Evolutionary conservation across 2,797 vertebrate species (phyloP).

Genomic region (Pteropus rufus): DNA sequence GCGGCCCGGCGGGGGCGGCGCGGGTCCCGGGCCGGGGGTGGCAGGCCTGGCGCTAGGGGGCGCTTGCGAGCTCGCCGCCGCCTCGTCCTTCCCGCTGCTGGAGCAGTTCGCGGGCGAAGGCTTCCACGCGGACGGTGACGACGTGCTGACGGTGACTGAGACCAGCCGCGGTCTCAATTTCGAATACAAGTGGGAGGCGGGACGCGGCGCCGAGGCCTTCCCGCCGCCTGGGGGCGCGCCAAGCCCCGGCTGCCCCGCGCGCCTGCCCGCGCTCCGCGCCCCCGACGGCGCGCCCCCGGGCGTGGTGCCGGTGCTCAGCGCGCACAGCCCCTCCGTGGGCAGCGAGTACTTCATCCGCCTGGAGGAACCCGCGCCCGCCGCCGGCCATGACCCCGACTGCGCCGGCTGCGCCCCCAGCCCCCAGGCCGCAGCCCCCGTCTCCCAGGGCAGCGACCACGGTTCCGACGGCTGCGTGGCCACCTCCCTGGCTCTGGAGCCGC

Average conservation of each 20-base stretch:
- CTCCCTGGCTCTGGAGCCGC: constrained; percentile 93
- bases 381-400: constrained; percentile 88
- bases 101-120: constrained; percentile 88
- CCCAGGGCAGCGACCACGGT: constrained; percentile 73
- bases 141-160: constrained; percentile 95
- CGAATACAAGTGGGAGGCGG: constrained; percentile 97
- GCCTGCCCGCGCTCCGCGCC: constrained; percentile 90
- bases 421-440: constrained; percentile 75
- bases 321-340: constrained; percentile 91
- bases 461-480: constrained; percentile 87
- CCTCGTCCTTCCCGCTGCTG: constrained; percentile 91
- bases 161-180: constrained; percentile 97
- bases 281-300: constrained; percentile 85
- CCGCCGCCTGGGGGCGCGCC: constrained; percentile 79
- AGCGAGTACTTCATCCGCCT: constrained; percentile 97
- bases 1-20: constrained; percentile 85
- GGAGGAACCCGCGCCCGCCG: constrained; percentile 85
- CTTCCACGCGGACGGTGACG: constrained; percentile 88
- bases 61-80: constrained; percentile 71
- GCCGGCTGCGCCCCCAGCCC: constrained; percentile 90
- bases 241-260: constrained; percentile 82
- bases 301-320: constrained; percentile 93
- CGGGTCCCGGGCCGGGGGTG: constrained; percentile 66
- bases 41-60: constrained; percentile 71
- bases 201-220: constrained; percentile 85